phyloP scores from a whole-genome alignment of 2,797 vertebrate genomes.

The Tokudaia tokunoshimensis region DNA sequence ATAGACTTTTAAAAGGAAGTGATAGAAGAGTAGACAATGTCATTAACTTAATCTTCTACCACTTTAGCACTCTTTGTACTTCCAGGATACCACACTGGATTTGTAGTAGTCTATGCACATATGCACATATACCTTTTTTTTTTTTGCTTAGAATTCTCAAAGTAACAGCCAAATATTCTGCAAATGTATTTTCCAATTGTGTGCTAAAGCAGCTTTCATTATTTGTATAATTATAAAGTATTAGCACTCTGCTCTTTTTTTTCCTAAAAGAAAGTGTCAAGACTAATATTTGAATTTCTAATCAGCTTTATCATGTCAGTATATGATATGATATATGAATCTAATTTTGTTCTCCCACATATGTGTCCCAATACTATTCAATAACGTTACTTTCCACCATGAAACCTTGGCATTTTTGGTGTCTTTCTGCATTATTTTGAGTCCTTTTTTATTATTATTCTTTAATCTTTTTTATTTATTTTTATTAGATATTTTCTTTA shows the following conservation, averaged over 20 bases:
- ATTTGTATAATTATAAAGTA: constrained; percentile 41
- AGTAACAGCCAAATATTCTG: constrained; percentile 45
- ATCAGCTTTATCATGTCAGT: too few relatives aligned
- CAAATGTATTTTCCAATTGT: constrained; percentile 55
- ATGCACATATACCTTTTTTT: neutral
- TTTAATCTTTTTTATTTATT: too few relatives aligned
- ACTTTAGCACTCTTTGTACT: neutral
- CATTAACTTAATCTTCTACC: neutral
- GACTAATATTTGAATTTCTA: too few relatives aligned
- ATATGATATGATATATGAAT: too few relatives aligned
- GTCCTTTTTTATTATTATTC: too few relatives aligned
- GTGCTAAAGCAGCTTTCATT: constrained; percentile 59
- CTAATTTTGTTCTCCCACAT: too few relatives aligned
- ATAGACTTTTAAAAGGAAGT: neutral
- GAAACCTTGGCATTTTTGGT: neutral
- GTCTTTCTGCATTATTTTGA: neutral
- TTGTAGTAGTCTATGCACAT: neutral
- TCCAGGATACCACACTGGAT: neutral
- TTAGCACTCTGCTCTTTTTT: neutral
- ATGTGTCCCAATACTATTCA: too few relatives aligned
- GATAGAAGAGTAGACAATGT: neutral
- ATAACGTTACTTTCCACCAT: neutral
- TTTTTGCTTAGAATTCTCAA: neutral
- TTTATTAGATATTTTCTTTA: too few relatives aligned
- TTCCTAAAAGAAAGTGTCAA: neutral